phyloP scores from a whole-genome alignment of 2,797 vertebrate species.

The Cetoscarus ocellatus region DNA sequence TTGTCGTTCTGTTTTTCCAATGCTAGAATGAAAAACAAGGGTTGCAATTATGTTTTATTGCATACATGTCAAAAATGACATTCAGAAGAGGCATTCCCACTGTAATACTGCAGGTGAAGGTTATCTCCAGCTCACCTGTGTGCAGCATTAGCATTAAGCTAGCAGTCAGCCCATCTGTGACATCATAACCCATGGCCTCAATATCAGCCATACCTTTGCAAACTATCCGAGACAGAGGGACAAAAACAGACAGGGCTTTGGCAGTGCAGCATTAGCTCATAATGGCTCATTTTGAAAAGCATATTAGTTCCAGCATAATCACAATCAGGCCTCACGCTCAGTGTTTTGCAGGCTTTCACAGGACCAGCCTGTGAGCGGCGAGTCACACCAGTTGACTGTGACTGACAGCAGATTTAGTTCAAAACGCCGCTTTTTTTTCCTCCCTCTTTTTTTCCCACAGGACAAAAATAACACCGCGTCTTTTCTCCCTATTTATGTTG shows the following conservation, averaged over 20 bases:
- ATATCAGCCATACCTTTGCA: slow-evolving; percentile 85
- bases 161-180: slow-evolving; percentile 69
- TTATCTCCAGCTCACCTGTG: slow-evolving; percentile 68
- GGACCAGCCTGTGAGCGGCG: slow-evolving; percentile 83
- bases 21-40: too few species aligned
- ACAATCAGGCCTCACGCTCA: slow-evolving; percentile 86
- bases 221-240: slow-evolving; percentile 84
- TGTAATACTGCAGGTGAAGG: slow-evolving; percentile 22
- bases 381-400: slow-evolving; percentile 88
- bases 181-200: slow-evolving; percentile 83
- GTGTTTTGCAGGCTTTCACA: slow-evolving; percentile 85
- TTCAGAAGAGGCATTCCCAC: not conserved
- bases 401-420: slow-evolving; percentile 86
- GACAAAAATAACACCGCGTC: slow-evolving; percentile 85
- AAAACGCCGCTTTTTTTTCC: slow-evolving; percentile 74
- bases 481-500: slow-evolving; percentile 85
- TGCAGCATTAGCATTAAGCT: slow-evolving; percentile 67
- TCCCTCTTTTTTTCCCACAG: slow-evolving; percentile 78
- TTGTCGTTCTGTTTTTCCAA: too few species aligned
- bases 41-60: too few species aligned
- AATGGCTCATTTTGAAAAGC: slow-evolving; percentile 91
- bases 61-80: not conserved
- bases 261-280: slow-evolving; percentile 88
- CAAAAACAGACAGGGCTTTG: slow-evolving; percentile 87
- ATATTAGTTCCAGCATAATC: slow-evolving; percentile 91